These are phyloP conservation scores for Himalopsyche anomala DNA, from an alignment of 2,888 invertebrate genomes.

Conservation along the genomic window DNA sequence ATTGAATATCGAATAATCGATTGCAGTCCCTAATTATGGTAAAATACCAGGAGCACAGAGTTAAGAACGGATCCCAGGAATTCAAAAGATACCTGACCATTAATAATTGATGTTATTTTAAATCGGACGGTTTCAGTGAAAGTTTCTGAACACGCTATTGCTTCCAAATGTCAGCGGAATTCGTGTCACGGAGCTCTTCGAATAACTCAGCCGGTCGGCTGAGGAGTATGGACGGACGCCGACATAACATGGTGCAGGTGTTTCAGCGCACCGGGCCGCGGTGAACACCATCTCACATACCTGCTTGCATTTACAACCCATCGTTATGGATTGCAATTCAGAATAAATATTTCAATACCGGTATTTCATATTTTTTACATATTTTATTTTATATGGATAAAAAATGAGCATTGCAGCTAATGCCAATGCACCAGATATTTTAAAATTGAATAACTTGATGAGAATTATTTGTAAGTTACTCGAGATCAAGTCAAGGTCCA, in stretches of 20 bases:
- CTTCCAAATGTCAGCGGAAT: conserved; percentile 56
- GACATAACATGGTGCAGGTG: conserved; percentile 24
- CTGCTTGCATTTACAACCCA: not conserved
- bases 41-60: not conserved
- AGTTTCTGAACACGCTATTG: conserved; percentile 56
- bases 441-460: too few species aligned
- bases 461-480: too few species aligned
- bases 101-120: conserved; percentile 49
- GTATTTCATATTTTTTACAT: too few species aligned
- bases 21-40: too few species aligned
- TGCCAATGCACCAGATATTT: too few species aligned
- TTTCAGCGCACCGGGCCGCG: conserved; percentile 6
- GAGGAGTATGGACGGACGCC: not conserved
- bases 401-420: too few species aligned
- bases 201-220: conserved; percentile 28
- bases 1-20: too few species aligned
- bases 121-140: conserved; percentile 57
- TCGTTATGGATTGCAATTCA: not conserved
- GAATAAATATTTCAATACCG: too few species aligned
- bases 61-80: not conserved
- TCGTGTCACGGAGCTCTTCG: conserved; percentile 56
- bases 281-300: not conserved
- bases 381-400: too few species aligned
- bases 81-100: conserved; percentile 36
- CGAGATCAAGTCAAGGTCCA: too few species aligned